These are phyloP conservation scores for Drosophila seclusa DNA, from an alignment of 2,888 invertebrate genomes.

Conservation along the genomic window DNA sequence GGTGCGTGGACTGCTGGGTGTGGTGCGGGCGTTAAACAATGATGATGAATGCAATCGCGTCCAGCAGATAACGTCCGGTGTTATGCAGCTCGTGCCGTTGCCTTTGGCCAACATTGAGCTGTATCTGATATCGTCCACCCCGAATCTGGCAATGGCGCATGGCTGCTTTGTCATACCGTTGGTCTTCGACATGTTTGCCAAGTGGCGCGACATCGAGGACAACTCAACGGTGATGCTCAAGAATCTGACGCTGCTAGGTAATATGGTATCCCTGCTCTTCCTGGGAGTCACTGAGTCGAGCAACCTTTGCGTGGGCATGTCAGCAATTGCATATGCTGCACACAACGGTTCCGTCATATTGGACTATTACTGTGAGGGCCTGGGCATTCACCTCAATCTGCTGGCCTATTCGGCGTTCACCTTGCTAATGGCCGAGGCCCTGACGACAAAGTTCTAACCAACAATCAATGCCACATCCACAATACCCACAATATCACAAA, in stretches of 20 bases:
- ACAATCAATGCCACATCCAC: neutral
- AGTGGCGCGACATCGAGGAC: conserved; percentile 59
- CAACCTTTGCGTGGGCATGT: conserved; percentile 61
- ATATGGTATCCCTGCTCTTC: conserved; percentile 75
- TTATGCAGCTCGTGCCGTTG: conserved; percentile 74
- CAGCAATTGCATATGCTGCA: conserved; percentile 62
- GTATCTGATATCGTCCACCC: conserved; percentile 64
- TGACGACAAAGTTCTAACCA: conserved; percentile 42
- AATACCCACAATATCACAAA: neutral
- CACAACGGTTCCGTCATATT: conserved; percentile 64
- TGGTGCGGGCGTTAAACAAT: conserved; percentile 52
- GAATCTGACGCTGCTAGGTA: conserved; percentile 76
- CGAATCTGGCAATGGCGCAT: conserved; percentile 73
- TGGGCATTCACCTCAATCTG: conserved; percentile 56
- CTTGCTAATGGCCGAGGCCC: conserved; percentile 56
- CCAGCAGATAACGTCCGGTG: conserved; percentile 48
- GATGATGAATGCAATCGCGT: conserved; percentile 55
- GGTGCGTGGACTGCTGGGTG: conserved; percentile 74
- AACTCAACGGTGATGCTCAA: conserved; percentile 62
- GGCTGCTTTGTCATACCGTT: conserved; percentile 74
- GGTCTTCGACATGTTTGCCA: conserved; percentile 65
- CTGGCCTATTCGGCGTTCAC: conserved; percentile 63
- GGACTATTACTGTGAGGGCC: conserved; percentile 61
- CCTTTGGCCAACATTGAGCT: conserved; percentile 77
- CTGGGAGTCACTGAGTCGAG: conserved; percentile 72